These are phyloP conservation scores for Halictus ligatus DNA, from an alignment of 2,888 invertebrate genomes.

Conservation along the genomic window DNA sequence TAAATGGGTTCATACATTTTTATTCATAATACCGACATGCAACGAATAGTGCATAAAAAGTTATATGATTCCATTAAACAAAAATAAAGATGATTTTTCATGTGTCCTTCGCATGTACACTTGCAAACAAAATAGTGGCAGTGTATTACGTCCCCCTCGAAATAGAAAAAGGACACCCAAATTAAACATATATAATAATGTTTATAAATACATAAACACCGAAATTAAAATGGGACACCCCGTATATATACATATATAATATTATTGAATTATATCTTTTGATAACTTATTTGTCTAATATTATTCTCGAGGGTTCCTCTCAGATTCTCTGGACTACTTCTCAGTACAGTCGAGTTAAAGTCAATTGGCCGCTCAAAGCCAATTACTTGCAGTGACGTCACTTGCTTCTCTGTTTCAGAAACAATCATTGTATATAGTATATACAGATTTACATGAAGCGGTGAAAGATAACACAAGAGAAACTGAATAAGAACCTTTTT, in stretches of 20 bases:
- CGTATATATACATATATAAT: neutral
- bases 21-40: too few relatives aligned
- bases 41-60: too few relatives aligned
- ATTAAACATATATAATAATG: too few relatives aligned
- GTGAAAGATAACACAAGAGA: neutral
- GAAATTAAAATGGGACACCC: too few relatives aligned
- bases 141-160: too few relatives aligned
- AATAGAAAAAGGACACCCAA: too few relatives aligned
- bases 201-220: too few relatives aligned
- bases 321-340: neutral
- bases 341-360: conserved; percentile 1
- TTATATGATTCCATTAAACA: too few relatives aligned
- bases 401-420: conserved; percentile 7
- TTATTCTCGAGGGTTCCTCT: neutral
- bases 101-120: too few relatives aligned
- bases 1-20: too few relatives aligned
- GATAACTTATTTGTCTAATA: neutral
- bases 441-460: neutral
- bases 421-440: neutral
- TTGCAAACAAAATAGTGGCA: too few relatives aligned
- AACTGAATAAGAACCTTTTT: neutral
- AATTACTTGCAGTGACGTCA: neutral
- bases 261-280: neutral
- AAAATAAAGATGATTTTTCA: too few relatives aligned
- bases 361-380: conserved; percentile 9